These are phyloP conservation scores for Spheniscus mendiculus DNA, from an alignment of 2,113 vertebrate species.

Conservation along the genomic window DNA sequence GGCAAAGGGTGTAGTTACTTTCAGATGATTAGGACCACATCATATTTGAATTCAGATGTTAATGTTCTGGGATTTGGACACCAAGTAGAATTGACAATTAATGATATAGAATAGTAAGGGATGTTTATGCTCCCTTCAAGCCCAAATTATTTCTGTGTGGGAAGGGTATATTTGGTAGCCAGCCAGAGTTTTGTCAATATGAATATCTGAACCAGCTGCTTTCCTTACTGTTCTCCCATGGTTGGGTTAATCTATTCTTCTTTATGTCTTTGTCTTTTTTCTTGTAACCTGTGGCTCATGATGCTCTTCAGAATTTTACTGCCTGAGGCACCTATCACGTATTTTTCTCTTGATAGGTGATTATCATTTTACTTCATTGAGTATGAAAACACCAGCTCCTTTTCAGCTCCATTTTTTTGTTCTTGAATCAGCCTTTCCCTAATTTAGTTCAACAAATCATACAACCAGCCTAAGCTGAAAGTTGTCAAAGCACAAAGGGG, in stretches of 20 bases:
- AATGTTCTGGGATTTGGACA: background rate
- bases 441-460: background rate
- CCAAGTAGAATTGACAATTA: background rate
- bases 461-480: background rate
- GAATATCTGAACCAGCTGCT: constrained; percentile 57
- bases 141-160: constrained; percentile 10
- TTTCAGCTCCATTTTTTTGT: background rate
- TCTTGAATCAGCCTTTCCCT: background rate
- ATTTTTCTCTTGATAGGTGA: background rate
- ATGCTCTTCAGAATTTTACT: background rate
- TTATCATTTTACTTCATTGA: background rate
- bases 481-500: background rate
- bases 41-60: background rate
- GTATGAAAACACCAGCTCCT: background rate
- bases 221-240: constrained; percentile 34
- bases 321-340: background rate
- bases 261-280: background rate
- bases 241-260: background rate
- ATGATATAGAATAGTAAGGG: background rate
- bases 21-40: background rate
- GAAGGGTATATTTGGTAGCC: constrained; percentile 43
- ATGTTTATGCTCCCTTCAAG: constrained; percentile 24
- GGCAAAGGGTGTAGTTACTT: background rate
- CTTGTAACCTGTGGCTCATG: background rate
- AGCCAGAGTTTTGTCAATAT: constrained; percentile 48